Evolutionary conservation across 2,888 invertebrate species (phyloP), one percentile per base, ranked within the genome.

Genomic region (Argyresthia goedartella): DNA sequence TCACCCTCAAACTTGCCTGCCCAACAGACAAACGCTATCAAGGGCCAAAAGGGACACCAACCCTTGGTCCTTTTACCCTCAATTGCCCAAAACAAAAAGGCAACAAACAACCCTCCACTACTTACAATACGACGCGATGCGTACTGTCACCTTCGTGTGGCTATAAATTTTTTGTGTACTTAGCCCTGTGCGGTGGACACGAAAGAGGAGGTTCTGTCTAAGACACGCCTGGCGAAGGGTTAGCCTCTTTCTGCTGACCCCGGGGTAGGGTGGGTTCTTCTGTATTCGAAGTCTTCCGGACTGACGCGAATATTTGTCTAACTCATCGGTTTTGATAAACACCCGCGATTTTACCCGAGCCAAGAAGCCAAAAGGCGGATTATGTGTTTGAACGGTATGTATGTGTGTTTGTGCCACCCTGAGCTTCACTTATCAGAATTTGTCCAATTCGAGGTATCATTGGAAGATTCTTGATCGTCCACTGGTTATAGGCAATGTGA

Each of bases 141-240:
- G 46, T 39, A 33, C 43, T 51, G 70, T 64, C 73, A 76, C 77
- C 78, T 77, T 69, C 55, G 51, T 13, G 8, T 41, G 64, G 61
- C 63, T 71, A 80, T 74, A 78, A 62, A 76, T 82, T 84, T 85
- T 84, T 84, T 84, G 80, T 71, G 63, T 71, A 67, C 74, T 76
- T 71, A 74, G 71, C 76, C 71, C 76, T 59, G 56, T 59, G 56
- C 56, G 53, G 52, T 56, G 55, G 68, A 86, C 85, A 86, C 74
- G 82, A 74, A 86, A 85, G 65, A 79, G 85, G 85, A 81, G 84
- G 84, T 65, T 66, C 80, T 74, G 67, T 50, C 53, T 77, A 64
- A 65, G 60, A 64, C 56, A 53, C 63, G 66, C 62, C 65, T 25
- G 25, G 58, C 70, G 74, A 81, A 81, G 81, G 81, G 82, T 81